A percentile compares a stretch with the other conserved stretches of the same genome.
phyloP scores from a whole-genome alignment of 2,797 vertebrate species.

The Mus minutoides region DNA sequence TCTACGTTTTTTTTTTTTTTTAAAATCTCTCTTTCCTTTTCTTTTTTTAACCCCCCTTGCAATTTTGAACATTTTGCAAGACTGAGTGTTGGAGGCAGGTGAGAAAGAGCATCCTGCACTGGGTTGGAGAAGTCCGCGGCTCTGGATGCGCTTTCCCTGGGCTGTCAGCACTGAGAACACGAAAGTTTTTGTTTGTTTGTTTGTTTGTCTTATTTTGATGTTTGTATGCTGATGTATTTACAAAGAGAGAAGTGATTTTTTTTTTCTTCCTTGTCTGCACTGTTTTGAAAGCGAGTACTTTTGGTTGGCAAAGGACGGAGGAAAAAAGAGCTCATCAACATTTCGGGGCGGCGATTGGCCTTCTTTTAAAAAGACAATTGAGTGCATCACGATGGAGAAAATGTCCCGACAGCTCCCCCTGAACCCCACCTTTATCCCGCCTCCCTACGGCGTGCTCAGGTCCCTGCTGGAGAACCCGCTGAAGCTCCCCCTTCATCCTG shows the following conservation, averaged over 20 bases:
- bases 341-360: slow-evolving; percentile 42
- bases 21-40: not conserved
- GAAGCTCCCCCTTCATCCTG: slow-evolving; percentile 95
- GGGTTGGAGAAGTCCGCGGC: slow-evolving; percentile 51
- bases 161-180: slow-evolving; percentile 22
- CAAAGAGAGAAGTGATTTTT: slow-evolving; percentile 64
- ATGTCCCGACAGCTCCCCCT: slow-evolving; percentile 95
- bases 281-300: slow-evolving; percentile 74
- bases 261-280: not conserved
- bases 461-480: slow-evolving; percentile 98
- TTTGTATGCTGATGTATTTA: slow-evolving; percentile 71
- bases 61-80: slow-evolving; percentile 73
- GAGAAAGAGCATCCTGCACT: slow-evolving; percentile 67
- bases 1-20: not conserved
- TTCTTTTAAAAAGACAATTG: slow-evolving; percentile 43
- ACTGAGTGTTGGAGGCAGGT: slow-evolving; percentile 65
- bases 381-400: slow-evolving; percentile 86
- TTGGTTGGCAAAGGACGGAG: slow-evolving; percentile 68
- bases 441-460: slow-evolving; percentile 97
- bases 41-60: not conserved
- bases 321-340: slow-evolving; percentile 61
- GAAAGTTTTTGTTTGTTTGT: slow-evolving; percentile 60
- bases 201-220: not conserved
- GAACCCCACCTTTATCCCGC: slow-evolving; percentile 94
- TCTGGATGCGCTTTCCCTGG: slow-evolving; percentile 55